Conservation (phyloP, 1,140 invertebrate species). For the Choristoneura fumiferana region DNA sequence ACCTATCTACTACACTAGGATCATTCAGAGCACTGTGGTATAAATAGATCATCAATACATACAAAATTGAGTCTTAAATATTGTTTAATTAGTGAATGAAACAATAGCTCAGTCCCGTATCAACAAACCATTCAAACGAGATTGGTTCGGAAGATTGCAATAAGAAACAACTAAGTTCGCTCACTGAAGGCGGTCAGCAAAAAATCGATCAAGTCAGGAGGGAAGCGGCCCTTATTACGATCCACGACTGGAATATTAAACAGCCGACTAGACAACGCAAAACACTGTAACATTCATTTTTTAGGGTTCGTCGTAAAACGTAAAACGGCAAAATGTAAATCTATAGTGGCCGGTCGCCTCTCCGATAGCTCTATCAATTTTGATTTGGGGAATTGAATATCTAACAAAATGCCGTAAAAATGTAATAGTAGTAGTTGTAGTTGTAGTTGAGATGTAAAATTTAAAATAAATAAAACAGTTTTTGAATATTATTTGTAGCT, state of each 20-base stretch:
- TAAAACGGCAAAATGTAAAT: not conserved
- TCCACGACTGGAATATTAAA: conserved; percentile 14
- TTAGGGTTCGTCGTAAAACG: conserved; percentile 11
- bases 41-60: too few species aligned
- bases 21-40: too few species aligned
- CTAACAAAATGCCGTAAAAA: too few species aligned
- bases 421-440: too few species aligned
- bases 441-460: too few species aligned
- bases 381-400: conserved; percentile 2
- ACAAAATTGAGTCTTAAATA: too few species aligned
- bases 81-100: too few species aligned
- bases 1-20: too few species aligned
- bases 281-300: conserved; percentile 10
- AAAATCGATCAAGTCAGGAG: conserved; percentile 19
- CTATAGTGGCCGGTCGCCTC: not conserved
- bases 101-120: not conserved
- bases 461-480: too few species aligned
- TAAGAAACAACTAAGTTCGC: not conserved
- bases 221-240: conserved; percentile 12
- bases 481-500: too few species aligned
- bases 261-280: not conserved
- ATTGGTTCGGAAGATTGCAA: not conserved
- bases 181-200: conserved; percentile 6
- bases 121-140: not conserved
- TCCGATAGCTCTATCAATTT: not conserved